Base-by-base conservation (phyloP, 2,113 vertebrate species). In the Elaphurus davidianus region DNA sequence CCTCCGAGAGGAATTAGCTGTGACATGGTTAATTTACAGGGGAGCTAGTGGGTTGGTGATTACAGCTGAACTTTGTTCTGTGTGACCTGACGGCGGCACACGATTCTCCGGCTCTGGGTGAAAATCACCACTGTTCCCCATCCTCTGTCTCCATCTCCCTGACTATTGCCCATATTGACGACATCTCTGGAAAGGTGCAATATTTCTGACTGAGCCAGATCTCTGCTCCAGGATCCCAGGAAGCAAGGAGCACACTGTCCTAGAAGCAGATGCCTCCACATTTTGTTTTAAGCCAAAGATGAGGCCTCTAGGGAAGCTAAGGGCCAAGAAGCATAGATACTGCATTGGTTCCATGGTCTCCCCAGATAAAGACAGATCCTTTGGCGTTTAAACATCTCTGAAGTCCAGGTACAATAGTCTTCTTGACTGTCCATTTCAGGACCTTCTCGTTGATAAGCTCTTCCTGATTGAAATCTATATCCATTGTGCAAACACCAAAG, bases 131-230 rank as follows among this genome's bases (percentile, higher is more conserved):
- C 14, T 9, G 60, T 4, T 4, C 12, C 33, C 16, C 6, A 0
- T 21, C 28, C n/a, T 19, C 50, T 16, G 11, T 3, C 17, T 7
- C 28, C 45, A 59, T 11, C n/a, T 12, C 45, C n/a, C 59, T 74
- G 27, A 47, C n/a, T 1, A 0, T 15, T 27, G 27, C 13, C 36
- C 7, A 0, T 17, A 0, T 6, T 11, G 40, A 21, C 2, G 0
- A 0, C 21, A 50, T 54, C 64, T 71, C 93, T 59, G 89, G 85
- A 87, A 54, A 90, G 28, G 16, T 36, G 6, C n/a, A 4, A 11
- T 27, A 7, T 16, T 52, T 64, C 84, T 81, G 40, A 57, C 21
- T 17, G 8, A 74, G 64, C 13, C 79, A n/a, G 47, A 50, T 19
- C 57, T 71, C 47, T 47, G 52, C 27, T 59, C 5, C 40, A 7